Evolutionary conservation across 2,888 invertebrate genomes (phyloP), one percentile per base, ranked within the genome.

Genomic region (Azorinus chamasolen): DNA sequence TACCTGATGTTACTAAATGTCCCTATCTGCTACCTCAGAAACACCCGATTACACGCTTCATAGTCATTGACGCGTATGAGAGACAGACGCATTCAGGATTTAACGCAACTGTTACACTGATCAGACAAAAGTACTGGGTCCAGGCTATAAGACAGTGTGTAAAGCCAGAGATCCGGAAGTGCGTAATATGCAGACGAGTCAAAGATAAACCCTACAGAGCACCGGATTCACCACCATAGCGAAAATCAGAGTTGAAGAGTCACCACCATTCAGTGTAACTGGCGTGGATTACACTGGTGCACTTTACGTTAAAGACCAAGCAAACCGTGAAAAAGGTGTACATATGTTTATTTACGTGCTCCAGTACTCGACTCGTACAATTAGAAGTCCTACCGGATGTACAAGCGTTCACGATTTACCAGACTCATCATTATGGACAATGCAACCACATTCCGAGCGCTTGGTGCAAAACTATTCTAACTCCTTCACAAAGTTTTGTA

Each of bases 331-430:
- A 59, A 25, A 79, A 79, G 55, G 64, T 39, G 8, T 77, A 79
- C 50, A 65, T 69, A 20, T 72, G 68, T 37, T 59, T 76, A 4
- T 72, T 72, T 64, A 79, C 80, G 20, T 77, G 76, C 63, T 68
- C 70, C 2, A 57, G 16, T 22, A 77, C 72, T 18, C 53, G 76
- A 37, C 61, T 74, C 5, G 74, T 79, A n/a, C 80, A 80, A 58
- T 32, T 80, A 14, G 80, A 80, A 32, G 5, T 32, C 5, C 63
- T 76, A 14, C 61, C 48, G 14, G 62, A 71, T 41, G 18, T 72
- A 39, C 24, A 54, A 1, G 43, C 39, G 27, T 39, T 66, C 14
- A 53, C 75, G 6, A 68, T 79, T 16, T 45, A 18, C 45, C 45
- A 45, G 6, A 45, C n/a, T 45, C 6, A 45, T 45, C 6, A 45